Percentiles rank a stretch among this genome's conserved stretches.
These are phyloP conservation scores for Hemicrepidius hirtus DNA, from an alignment of 2,888 invertebrate species.

Conservation along the genomic window DNA sequence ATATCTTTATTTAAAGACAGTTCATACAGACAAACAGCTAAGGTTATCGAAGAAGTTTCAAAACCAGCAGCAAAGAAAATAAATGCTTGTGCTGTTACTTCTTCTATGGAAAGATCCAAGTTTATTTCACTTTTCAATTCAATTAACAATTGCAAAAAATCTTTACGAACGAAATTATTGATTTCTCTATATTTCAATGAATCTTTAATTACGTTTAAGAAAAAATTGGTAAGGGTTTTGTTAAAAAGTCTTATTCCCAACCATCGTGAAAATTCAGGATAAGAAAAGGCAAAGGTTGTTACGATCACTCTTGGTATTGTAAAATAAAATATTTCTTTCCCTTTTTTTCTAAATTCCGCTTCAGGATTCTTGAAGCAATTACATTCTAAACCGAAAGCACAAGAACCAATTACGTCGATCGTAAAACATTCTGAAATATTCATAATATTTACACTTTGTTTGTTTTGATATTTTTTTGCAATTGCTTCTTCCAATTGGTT, in stretches of 20 bases:
- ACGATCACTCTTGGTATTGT: background rate
- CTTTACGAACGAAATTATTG: constrained; percentile 72
- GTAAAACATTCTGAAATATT: constrained; percentile 59
- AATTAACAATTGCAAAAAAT: constrained; percentile 74
- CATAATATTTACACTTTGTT: background rate
- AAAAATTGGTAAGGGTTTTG: constrained; percentile 65
- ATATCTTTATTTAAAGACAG: constrained; percentile 62
- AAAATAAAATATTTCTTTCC: constrained; percentile 32
- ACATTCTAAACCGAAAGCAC: constrained; percentile 66
- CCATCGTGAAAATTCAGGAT: background rate
- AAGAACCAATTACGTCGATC: constrained; percentile 68
- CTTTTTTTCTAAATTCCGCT: constrained; percentile 64
- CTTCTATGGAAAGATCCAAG: background rate
- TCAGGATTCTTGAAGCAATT: constrained; percentile 57
- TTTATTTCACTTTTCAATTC: constrained; percentile 63
- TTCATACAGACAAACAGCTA: constrained; percentile 72
- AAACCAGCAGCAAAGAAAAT: constrained; percentile 66
- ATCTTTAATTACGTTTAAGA: constrained; percentile 69
- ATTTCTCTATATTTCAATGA: constrained; percentile 71
- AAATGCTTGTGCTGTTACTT: constrained; percentile 52
- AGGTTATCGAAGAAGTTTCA: constrained; percentile 67
- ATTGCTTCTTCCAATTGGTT: constrained; percentile 57
- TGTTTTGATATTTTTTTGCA: constrained; percentile 22
- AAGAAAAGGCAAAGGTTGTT: background rate
- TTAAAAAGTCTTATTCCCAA: background rate